Evolutionary conservation across 1,140 invertebrate genomes (phyloP), one percentile per base, ranked within the genome.

Genomic region (Tetramorium simillimum): DNA sequence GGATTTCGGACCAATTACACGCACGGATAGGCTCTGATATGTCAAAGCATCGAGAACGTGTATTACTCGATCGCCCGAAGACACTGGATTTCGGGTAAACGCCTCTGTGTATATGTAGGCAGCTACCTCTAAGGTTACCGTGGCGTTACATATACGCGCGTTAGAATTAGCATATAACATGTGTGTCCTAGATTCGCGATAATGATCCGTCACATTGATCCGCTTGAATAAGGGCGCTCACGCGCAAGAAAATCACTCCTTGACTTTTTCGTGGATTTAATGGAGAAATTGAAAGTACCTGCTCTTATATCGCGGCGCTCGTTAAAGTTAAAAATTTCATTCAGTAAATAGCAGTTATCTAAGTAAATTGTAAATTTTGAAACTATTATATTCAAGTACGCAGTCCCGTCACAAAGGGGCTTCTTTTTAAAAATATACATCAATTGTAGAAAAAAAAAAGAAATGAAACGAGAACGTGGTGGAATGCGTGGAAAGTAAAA

Each of bases 31-130:
- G 40, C 40, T 46, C 69, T 40, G 53, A 84, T 75, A 84, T 84
- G 80, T 84, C 80, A 84, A 84, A 84, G 80, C 80, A 84, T 84
- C 37, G 80, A 75, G 80, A 84, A 75, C 69, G 53, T 24, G 56
- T 84, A 84, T 84, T 46, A 75, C 53, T 49, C 70, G 53, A 75
- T 84, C 80, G 80, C 24, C 40, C 40, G 24, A 84, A 84, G 69
- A 84, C 69, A 84, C 18, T 60, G 69, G 53, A 75, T 75, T 84
- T 84, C 56, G 69, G 69, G 56, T 46, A 84, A 73, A 58, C 69
- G 40, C 53, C 24, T 46, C 63, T 16, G 28, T 37, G 14, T 33
- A 72, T 43, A 60, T 46, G n/a, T 24, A 37, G 53, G 12, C 43
- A 46, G 53, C 18, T 49, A 46, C 43, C 69, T 60, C 56, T 49